These are phyloP conservation scores for Burhinus bistriatus DNA, from an alignment of 2,113 vertebrate genomes.

Conservation along the genomic window DNA sequence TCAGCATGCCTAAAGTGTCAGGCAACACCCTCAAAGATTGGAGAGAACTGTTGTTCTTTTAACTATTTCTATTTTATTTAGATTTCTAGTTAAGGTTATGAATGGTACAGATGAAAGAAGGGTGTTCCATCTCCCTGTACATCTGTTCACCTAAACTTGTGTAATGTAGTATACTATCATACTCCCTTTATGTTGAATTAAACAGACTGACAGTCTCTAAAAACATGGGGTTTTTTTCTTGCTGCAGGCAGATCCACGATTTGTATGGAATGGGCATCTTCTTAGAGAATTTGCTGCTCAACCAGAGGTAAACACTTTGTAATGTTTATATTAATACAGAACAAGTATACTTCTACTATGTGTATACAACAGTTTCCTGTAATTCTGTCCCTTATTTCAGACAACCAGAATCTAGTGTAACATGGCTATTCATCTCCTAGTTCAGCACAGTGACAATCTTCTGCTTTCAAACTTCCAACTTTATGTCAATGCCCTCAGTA, in stretches of 20 bases:
- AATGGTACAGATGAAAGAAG: background rate
- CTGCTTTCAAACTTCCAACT: background rate
- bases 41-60: background rate
- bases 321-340: background rate
- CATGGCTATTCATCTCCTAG: background rate
- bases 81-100: background rate
- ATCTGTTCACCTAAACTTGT: background rate
- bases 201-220: background rate
- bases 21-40: background rate
- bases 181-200: background rate
- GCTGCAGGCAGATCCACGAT: slow-evolving; percentile 90
- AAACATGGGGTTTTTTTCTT: background rate
- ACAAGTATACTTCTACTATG: background rate
- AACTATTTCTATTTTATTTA: background rate
- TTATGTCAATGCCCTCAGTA: background rate
- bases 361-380: background rate
- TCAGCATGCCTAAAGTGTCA: background rate
- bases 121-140: background rate
- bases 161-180: background rate
- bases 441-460: background rate
- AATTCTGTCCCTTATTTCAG: background rate
- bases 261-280: slow-evolving; percentile 95
- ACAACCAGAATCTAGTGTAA: background rate
- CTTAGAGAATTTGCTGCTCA: slow-evolving; percentile 90
- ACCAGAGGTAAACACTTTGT: slow-evolving; percentile 83